A percentile compares a stretch with the other conserved stretches of the same genome.
Conservation (phyloP, 2,888 invertebrate genomes). For the Pilophorus perplexus region DNA sequence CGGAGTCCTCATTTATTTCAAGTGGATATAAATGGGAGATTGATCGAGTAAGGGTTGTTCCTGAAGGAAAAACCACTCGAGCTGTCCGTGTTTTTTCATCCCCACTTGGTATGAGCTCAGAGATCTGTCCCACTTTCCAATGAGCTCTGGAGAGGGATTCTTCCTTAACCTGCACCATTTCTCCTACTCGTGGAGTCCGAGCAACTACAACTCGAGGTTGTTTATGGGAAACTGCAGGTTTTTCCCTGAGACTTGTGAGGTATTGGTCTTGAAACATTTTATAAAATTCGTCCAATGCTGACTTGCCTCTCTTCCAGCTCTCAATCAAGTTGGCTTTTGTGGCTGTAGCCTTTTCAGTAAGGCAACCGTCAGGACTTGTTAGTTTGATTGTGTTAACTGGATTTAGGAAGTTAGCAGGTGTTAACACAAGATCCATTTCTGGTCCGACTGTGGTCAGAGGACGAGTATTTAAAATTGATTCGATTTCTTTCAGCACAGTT, state of each 20-base stretch:
- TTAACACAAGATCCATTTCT: not conserved
- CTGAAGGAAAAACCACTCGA: not conserved
- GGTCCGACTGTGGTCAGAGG: constrained; percentile 8
- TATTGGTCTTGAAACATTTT: constrained; percentile 14
- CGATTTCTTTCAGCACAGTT: constrained; percentile 17
- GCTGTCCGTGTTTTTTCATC: not conserved
- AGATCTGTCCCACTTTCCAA: not conserved
- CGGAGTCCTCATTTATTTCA: too few species aligned
- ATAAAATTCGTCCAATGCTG: not conserved
- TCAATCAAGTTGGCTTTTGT: not conserved
- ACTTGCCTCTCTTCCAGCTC: not conserved
- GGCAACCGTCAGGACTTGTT: not conserved
- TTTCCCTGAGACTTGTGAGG: not conserved
- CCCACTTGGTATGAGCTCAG: not conserved
- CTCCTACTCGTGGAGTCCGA: not conserved
- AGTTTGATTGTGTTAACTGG: not conserved
- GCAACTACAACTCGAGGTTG: not conserved
- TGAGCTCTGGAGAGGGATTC: not conserved
- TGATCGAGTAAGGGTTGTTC: not conserved
- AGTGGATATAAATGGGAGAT: constrained; percentile 18
- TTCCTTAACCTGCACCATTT: not conserved
- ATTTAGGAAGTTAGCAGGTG: constrained; percentile 1
- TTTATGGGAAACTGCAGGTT: too few species aligned
- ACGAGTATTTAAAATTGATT: constrained; percentile 12
- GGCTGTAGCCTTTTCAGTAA: not conserved